Conservation (phyloP, 2,113 vertebrate genomes). For the Triplophysa dalaica region DNA sequence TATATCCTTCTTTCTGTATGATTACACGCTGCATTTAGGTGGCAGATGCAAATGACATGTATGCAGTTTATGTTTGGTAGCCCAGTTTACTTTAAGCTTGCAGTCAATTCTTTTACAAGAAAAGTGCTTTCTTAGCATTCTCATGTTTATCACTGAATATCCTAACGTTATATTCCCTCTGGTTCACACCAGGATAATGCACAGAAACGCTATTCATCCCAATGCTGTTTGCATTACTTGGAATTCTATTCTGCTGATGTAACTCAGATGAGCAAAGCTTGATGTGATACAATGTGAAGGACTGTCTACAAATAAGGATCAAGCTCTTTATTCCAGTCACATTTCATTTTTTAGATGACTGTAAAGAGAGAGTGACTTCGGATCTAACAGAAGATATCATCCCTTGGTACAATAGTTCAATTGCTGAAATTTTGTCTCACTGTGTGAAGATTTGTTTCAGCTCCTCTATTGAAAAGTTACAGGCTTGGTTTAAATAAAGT, state of each 20-base stretch:
- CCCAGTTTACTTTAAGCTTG: background rate
- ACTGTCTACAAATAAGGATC: background rate
- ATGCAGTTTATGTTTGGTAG: background rate
- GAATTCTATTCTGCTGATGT: background rate
- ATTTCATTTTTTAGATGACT: conserved; percentile 4
- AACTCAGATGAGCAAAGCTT: background rate
- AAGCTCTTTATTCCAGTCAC: conserved; percentile 17
- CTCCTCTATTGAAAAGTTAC: too few relatives aligned
- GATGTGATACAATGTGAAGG: conserved; percentile 24
- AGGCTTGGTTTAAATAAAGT: too few relatives aligned
- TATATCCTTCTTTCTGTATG: too few relatives aligned
- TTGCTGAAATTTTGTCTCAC: too few relatives aligned
- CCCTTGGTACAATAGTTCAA: too few relatives aligned
- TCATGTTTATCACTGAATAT: background rate
- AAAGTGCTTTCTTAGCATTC: background rate
- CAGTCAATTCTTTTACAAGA: background rate
- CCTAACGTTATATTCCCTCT: background rate
- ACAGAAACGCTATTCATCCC: background rate
- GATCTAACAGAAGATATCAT: too few relatives aligned
- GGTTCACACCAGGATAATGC: background rate
- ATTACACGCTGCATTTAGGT: too few relatives aligned
- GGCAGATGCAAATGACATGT: too few relatives aligned
- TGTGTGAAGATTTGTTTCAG: too few relatives aligned
- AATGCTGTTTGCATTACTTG: background rate
- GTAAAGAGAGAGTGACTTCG: background rate